These are phyloP conservation scores for Macropis europaea DNA, from an alignment of 2,888 invertebrate genomes.

Conservation along the genomic window DNA sequence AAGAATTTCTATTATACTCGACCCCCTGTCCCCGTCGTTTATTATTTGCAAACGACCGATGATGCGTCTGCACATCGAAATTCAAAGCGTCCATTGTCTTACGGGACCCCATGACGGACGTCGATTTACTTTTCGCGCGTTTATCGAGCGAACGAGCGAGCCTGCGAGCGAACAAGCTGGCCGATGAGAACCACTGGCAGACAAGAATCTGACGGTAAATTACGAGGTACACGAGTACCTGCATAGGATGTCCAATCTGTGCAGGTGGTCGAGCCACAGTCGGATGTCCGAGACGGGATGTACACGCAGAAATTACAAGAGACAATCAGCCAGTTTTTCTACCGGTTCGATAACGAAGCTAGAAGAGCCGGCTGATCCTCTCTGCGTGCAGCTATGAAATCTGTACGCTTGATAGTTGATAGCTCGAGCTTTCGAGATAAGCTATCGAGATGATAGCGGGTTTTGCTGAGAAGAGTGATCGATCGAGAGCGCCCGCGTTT, in stretches of 20 bases:
- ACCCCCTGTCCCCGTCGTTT: constrained; percentile 7
- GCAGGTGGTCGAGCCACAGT: constrained; percentile 61
- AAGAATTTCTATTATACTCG: constrained; percentile 19
- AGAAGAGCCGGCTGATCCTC: constrained; percentile 3
- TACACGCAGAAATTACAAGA: constrained; percentile 51
- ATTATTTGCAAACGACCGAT: constrained; percentile 9
- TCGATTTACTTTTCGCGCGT: too few species aligned
- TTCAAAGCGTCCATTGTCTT: background rate
- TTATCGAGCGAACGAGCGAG: too few species aligned
- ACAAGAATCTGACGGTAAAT: constrained; percentile 64
- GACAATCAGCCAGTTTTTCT: constrained; percentile 55
- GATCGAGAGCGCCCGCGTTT: background rate
- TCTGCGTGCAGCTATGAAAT: background rate
- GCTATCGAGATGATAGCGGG: constrained; percentile 2
- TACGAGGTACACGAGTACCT: constrained; percentile 61
- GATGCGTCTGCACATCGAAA: background rate
- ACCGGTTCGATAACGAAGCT: constrained; percentile 23
- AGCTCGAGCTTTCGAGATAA: constrained; percentile 5
- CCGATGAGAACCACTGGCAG: constrained; percentile 53
- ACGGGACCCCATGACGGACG: too few species aligned
- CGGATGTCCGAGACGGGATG: constrained; percentile 48
- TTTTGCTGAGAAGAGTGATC: background rate
- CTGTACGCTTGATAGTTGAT: background rate
- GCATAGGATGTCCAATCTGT: constrained; percentile 57
- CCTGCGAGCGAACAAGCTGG: too few species aligned